Percentiles rank a stretch among this genome's conserved stretches.
phyloP scores from a whole-genome alignment of 2,113 vertebrate genomes.

The Corythaeola cristata region DNA sequence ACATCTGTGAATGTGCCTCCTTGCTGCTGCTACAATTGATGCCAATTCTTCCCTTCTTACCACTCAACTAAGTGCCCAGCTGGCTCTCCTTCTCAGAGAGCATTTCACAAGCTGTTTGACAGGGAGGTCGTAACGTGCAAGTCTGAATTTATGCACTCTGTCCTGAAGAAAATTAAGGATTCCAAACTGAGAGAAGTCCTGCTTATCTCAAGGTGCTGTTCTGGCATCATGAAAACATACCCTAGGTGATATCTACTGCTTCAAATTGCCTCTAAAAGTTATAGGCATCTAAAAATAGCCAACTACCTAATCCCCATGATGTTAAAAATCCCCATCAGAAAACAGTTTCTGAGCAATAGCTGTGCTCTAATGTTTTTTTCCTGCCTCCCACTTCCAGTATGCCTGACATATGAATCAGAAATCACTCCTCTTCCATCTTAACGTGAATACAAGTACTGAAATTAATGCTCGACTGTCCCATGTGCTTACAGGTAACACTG shows the following conservation, averaged over 20 bases:
- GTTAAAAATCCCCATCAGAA: slow-evolving; percentile 11
- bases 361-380: background rate
- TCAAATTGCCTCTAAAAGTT: slow-evolving; percentile 51
- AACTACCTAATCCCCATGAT: slow-evolving; percentile 4
- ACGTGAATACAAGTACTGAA: background rate
- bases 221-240: slow-evolving; percentile 1
- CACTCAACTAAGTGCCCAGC: background rate
- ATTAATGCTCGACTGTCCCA: background rate
- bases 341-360: background rate
- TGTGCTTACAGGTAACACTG: background rate
- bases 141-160: slow-evolving; percentile 12
- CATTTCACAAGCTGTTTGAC: background rate
- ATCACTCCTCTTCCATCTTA: background rate
- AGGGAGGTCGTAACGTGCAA: background rate
- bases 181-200: background rate
- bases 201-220: slow-evolving; percentile 43
- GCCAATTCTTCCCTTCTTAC: background rate
- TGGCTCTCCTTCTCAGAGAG: background rate
- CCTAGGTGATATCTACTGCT: background rate
- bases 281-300: slow-evolving; percentile 48
- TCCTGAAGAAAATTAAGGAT: slow-evolving; percentile 49
- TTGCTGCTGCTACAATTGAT: background rate
- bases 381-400: background rate
- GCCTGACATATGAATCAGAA: background rate
- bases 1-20: background rate